Evolutionary conservation across 2,113 vertebrate species (phyloP), one percentile per base, ranked within the genome.

Genomic region (Argyrosomus japonicus): DNA sequence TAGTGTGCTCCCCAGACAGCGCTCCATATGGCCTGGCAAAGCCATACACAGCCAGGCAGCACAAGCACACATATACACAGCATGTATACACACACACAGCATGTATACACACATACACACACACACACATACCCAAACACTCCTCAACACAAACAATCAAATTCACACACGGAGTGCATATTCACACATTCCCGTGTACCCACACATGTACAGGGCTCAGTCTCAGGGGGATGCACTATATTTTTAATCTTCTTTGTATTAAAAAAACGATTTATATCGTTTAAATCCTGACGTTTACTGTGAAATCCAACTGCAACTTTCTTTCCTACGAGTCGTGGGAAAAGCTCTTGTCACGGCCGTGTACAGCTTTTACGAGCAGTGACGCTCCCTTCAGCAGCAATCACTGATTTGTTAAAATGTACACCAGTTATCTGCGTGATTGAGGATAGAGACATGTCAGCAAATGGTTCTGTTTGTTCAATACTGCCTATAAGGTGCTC

Each of bases 11-110:
- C 93, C 93, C 90, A 93, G 94, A 93, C 93, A 92, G 93, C 32
- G 86, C 72, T 93, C 94, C 94, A 95, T 95, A 95, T 95, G 95
- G 94, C 91, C 91, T 92, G 91, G 89, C 94, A 93, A 88, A 58
- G 71, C 85, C 88, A 89, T 82, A 80, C 89, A 93, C 83, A 90
- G 85, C 74, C 84, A 87, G 81, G 83, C 90, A 77, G 81, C 77
- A 79, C 88, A 85, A 72, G 79, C 83, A 90, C 84, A 89, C 86
- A 84, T n/a, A 81, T 21, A 92, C 81, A 87, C 83, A 81, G 72
- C 77, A 78, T 64, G 40, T 62, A 86, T 23, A 80, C 77, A 86
- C 54, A 80, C 60, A 84, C 70, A 79, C 63, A 48, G 60, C 64
- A 69, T 19, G 15, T 19, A 57, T 21, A 14, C 4, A 47, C 45